Conservation (phyloP, 2,113 vertebrate genomes). For the Perca flavescens region DNA sequence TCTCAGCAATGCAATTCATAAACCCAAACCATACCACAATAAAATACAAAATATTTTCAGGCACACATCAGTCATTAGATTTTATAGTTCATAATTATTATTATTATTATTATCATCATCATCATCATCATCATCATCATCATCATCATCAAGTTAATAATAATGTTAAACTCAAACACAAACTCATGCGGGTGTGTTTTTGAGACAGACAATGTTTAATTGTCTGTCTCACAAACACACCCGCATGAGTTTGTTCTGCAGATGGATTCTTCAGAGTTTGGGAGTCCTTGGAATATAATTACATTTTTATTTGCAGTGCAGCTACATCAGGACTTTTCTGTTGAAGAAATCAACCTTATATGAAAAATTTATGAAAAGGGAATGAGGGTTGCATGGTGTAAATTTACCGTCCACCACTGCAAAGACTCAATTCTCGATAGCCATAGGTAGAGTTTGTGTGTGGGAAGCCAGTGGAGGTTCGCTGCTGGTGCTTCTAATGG, state of each 20-base stretch:
- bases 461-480: no score
- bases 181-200: no score
- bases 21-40: neutral
- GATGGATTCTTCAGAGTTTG: slow-evolving; percentile 8
- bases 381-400: neutral
- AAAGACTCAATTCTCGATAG: no score
- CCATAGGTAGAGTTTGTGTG: no score
- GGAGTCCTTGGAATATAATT: neutral
- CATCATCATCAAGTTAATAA: neutral
- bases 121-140: neutral
- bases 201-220: no score
- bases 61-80: neutral
- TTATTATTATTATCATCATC: neutral
- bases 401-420: neutral
- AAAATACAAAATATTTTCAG: neutral
- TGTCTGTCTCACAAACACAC: neutral
- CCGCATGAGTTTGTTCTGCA: neutral
- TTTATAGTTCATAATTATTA: neutral
- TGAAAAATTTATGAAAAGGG: neutral
- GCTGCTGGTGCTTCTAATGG: neutral
- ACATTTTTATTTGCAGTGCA: neutral
- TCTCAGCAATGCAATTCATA: neutral
- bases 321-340: slow-evolving; percentile 5
- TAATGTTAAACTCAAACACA: neutral
- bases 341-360: neutral